phyloP scores from a whole-genome alignment of 92 coral and sea anemone genomes.

The Paramuricea clavata region DNA sequence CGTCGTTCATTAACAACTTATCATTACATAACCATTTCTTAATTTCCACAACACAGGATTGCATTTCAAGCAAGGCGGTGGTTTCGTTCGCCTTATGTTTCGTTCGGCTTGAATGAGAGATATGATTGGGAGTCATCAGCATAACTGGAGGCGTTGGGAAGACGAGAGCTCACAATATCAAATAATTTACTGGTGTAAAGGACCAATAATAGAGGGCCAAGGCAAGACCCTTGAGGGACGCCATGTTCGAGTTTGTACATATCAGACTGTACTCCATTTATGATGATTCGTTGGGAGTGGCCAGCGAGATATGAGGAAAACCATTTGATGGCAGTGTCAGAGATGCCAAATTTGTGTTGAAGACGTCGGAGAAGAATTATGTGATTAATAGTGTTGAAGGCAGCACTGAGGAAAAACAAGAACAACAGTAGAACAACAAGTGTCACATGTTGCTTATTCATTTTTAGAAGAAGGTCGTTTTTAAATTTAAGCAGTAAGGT shows the following conservation, averaged over 20 bases:
- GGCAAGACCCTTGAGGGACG: too few relatives aligned
- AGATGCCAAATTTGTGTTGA: neutral
- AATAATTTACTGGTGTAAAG: neutral
- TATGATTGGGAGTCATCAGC: constrained; percentile 21
- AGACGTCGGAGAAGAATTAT: constrained; percentile 6
- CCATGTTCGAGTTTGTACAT: too few relatives aligned
- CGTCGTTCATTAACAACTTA: constrained; percentile 11
- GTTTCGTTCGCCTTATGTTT: constrained; percentile 11
- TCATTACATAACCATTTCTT: constrained; percentile 5
- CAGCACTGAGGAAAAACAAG: too few relatives aligned
- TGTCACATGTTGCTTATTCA: constrained; percentile 28
- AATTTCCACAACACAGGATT: constrained; percentile 5
- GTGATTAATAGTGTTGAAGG: too few relatives aligned
- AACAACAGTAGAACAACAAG: too few relatives aligned
- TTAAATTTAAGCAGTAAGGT: constrained; percentile 18
- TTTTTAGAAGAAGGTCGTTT: constrained; percentile 25
- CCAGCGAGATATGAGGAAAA: constrained; percentile 13
- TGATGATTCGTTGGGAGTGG: neutral
- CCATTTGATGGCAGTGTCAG: constrained; percentile 7
- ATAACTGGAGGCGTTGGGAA: neutral
- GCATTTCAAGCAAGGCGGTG: neutral
- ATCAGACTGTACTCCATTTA: constrained; percentile 1
- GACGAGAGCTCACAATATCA: neutral
- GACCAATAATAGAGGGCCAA: too few relatives aligned
- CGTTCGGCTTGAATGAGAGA: neutral